Base-by-base conservation (phyloP, 35 echinoderm and acorn worm species). In the Diadema setosum region DNA sequence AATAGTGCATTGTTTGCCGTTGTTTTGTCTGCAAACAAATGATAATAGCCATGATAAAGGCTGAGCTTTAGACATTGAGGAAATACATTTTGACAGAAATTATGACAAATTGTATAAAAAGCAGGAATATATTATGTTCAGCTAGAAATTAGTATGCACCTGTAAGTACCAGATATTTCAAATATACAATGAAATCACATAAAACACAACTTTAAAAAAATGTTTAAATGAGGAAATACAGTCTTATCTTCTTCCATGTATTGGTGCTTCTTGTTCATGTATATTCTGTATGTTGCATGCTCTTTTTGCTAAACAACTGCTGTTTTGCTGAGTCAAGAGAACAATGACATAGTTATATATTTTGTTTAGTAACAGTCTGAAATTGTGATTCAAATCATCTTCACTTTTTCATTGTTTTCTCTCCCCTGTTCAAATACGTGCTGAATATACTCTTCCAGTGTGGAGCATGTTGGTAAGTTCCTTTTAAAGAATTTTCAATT, bases 381-480 rank as follows among this genome's bases (percentile, higher is more conserved):
- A 52, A 52, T 11, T 52, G n/a, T 52, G n/a, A 52, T 20, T 14
- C 3, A 5, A 29, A 83, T 12, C 24, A 6, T 17, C 29, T 40
- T 32, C 26, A 81, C 12, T 32, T 40, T 87, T 81, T 87, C 9
- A n/a, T 18, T 6, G 16, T 80, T 35, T 81, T 87, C 14, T 82
- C 69, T 88, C 49, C 20, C 33, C 40, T n/a, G n/a, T n/a, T n/a
- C n/a, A n/a, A n/a, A n/a, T n/a, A 42, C 49, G n/a, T 39, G 23
- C 67, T 88, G 32, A 42, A 20, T 81, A 1, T n/a, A 20, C 24
- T 46, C 44, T 52, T 56, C 41, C 58, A 94, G 93, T 94, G 93
- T 81, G 93, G 93, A 86, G 88, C 88, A 35, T 94, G 93, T 59
- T 94, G 93, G 93, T 94, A 91, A 94, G 93, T 17, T 84, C 27